These are phyloP conservation scores for Calonectris borealis DNA, from an alignment of 2,113 vertebrate species.

Conservation along the genomic window DNA sequence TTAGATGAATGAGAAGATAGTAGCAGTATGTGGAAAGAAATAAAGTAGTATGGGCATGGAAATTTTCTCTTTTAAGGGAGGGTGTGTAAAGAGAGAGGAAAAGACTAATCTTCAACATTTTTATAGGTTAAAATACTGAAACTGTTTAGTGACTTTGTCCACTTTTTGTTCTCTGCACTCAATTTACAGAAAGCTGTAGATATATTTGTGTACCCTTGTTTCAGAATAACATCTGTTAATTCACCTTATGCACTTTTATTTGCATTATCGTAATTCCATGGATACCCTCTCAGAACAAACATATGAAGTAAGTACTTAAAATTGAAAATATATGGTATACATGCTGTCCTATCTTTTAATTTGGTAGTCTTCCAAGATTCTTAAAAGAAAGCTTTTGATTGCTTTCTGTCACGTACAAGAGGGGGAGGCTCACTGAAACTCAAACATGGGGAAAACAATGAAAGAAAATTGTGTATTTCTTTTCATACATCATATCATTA, in stretches of 20 bases:
- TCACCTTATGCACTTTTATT: not conserved
- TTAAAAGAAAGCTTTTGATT: not conserved
- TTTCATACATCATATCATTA: not conserved
- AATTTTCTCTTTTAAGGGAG: not conserved
- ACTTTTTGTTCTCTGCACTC: not conserved
- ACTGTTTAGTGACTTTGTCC: not conserved
- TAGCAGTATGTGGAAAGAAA: not conserved
- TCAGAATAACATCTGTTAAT: not conserved
- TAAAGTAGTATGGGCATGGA: not conserved
- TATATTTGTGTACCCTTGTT: not conserved
- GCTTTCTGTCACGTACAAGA: not conserved
- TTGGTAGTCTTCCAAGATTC: not conserved
- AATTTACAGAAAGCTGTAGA: not conserved
- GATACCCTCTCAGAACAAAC: not conserved
- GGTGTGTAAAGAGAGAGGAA: not conserved
- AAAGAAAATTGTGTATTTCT: not conserved
- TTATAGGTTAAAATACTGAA: not conserved
- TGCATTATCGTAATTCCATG: not conserved
- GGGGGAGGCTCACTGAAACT: not conserved
- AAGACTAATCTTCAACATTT: not conserved
- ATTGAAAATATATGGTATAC: not conserved
- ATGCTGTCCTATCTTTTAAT: not conserved
- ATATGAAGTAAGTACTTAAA: not conserved
- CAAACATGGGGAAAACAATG: not conserved
- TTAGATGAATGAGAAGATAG: not conserved